Base-by-base conservation (phyloP, 64 coral and sea anemone species). In the Hydrozoanthus tunicans region DNA sequence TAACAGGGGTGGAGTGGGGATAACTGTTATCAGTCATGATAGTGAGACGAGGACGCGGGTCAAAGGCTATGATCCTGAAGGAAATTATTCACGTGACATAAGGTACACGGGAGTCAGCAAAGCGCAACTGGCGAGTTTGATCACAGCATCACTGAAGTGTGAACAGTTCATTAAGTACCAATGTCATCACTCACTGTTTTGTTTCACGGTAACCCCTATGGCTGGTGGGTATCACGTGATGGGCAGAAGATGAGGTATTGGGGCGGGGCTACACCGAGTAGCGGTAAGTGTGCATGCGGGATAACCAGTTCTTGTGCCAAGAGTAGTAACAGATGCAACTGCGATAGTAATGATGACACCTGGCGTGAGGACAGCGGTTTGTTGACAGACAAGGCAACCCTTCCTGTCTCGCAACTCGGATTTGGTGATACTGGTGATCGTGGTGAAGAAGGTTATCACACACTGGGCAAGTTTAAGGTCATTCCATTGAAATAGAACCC, bases 101-200 rank as follows among this genome's bases (percentile, higher is more conserved):
- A 79, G 20, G 27, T 94, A 94, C 70, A 56, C 4, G 43, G 81
- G 82, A 12, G 63, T 76, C 53, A 88, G 62, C 73, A 82, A 79
- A 70, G 58, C 51, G 27, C 93, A 94, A 83, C 79, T 91, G 20
- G 53, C 23, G 56, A 65, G 76, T 70, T 77, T 94, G 17, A 81
- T 91, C 56, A 67, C 86, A 73, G 93, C 75, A 6, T 94, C 93
- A 53, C 4, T 56, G 1, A 67, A 81, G 4, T 94, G 93, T 53
- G 90, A 94, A 92, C 93, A 94, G 65, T 91, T 89, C 76, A 94
- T 94, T 5, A 94, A 94, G 64, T 94, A 92, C 58, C 74, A 94
- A 81, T 94, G 93, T 61, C 77, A 24, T 62, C 73, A 68, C 59
- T 94, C 90, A 17, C 74, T 89, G 20, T 91, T 6, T 68, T 91